Evolutionary conservation across 2,888 invertebrate species (phyloP), one percentile per base, ranked within the genome.

Genomic region (Polyommatus iphigenia): DNA sequence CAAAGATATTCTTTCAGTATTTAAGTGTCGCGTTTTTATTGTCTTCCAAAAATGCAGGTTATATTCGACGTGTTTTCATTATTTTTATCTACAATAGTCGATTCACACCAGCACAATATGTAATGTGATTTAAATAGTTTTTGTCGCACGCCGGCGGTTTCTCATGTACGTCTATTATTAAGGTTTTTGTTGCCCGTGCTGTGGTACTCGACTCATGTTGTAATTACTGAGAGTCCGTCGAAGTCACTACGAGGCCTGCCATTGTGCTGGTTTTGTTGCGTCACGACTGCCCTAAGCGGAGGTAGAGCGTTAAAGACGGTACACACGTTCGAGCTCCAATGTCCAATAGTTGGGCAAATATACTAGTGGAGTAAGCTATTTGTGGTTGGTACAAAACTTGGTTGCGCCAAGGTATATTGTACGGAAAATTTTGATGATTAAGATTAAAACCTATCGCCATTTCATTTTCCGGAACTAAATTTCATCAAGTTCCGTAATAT

Each of bases 251-350:
- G 87, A 91, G 88, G 89, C 85, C 85, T 85, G 81, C 85, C 80
- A 87, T 90, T 90, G 87, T 90, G 85, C 82, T 80, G 81, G 85
- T 85, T 85, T 84, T 82, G 85, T 90, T 88, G 86, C 87, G 86
- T 88, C 88, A 89, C 87, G 84, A 87, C 83, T 84, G 78, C 82
- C 80, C 78, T 83, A 83, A 82, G 83, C 79, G 81, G 81, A 86
- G 87, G 86, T 82, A 82, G 82, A 83, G 85, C 88, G 87, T 88
- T 88, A 86, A 86, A 85, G 67, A 15, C 67, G 6, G 15, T 67
- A 15, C 3, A 67, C 29, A 67, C 67, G n/a, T 62, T 24, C 62
- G 29, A 67, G 18, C 32, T 67, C 29, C 15, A 67, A 67, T 15
- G 6, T 67, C 67, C 15, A 67, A 67, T 5, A 15, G 13, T 67